Evolutionary conservation across 2,113 vertebrate genomes (phyloP), one percentile per base, ranked within the genome.

Genomic region (Lonchura striata): DNA sequence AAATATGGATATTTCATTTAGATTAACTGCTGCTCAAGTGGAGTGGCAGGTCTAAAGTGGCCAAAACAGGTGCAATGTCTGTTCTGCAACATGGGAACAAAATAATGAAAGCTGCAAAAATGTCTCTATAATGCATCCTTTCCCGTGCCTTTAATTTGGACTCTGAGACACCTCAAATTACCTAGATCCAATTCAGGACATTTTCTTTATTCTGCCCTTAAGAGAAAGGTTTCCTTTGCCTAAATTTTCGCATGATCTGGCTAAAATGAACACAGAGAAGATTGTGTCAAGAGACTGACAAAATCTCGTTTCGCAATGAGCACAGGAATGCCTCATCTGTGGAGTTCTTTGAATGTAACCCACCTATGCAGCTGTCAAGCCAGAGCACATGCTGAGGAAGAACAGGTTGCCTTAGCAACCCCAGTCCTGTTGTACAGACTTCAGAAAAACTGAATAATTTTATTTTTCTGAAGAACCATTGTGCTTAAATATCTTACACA

Each of bases 331-430:
- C 10, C 28, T 72, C 56, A 8, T 12, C 6, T 69, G 47, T 59
- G 44, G 28, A 81, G 50, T 37, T 70, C 24, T 88, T 56, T 49
- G 59, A 90, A 47, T 77, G 39, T 86, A 86, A 86, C 59, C 79
- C 90, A 82, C 82, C 81, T 75, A 27, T 39, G 63, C 70, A 52
- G 78, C 89, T 57, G 35, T 74, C 63, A 70, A 83, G n/a, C 42
- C 80, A 78, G 92, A 93, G 89, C 44, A 70, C 76, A 60, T 20
- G 47, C 60, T 81, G 84, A 80, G 64, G 85, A 97, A 74, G 85
- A 93, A 46, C 56, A 75, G 68, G 92, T 90, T 97, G 93, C 94
- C 94, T 90, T 95, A 96, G 93, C 94, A 96, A 97, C 90, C 59
- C 6, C 22, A 49, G 70, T 41, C 82, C 75, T 63, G 75, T 59